Evolutionary conservation across 1,140 invertebrate genomes (phyloP), one percentile per base, ranked within the genome.

Genomic region (Trigoniulus corallinus): DNA sequence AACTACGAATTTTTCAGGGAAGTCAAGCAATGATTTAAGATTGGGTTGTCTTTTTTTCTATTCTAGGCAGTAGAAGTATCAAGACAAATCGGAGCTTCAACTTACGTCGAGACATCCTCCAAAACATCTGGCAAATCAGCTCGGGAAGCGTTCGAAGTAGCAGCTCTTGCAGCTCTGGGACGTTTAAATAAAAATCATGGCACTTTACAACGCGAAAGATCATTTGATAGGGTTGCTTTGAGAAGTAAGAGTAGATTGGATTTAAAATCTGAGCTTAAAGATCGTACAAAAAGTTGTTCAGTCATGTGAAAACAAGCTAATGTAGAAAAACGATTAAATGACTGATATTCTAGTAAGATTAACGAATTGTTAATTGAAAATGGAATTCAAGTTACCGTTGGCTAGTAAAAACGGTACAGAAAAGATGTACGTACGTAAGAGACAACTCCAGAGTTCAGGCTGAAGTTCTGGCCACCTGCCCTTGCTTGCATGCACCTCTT

Each of bases 271-370:
- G 72, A 73, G 61, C 66, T 73, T 51, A 73, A 72, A 58, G 71
- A 71, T 26, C 58, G 71, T 7, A 71, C 72, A 52, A 72, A 70
- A 57, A 72, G 71, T 53, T 74, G 72, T 58, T 68, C 69, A 58
- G 66, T 74, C 61, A 74, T 74, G 72, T 74, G 71, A 74, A 68
- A 63, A 64, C 41, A 34, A 7, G n/a, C n/a, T n/a, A n/a, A n/a
- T n/a, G n/a, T n/a, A n/a, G n/a, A n/a, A n/a, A n/a, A n/a, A n/a
- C n/a, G n/a, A n/a, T n/a, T n/a, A n/a, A n/a, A n/a, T n/a, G n/a
- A n/a, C n/a, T n/a, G n/a, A n/a, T n/a, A n/a, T n/a, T n/a, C n/a
- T n/a, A n/a, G n/a, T n/a, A n/a, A n/a, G n/a, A n/a, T n/a, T n/a
- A n/a, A n/a, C n/a, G n/a, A n/a, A n/a, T n/a, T n/a, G n/a, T n/a